phyloP scores from a whole-genome alignment of 2,113 vertebrate genomes.

The Desmodus rotundus region DNA sequence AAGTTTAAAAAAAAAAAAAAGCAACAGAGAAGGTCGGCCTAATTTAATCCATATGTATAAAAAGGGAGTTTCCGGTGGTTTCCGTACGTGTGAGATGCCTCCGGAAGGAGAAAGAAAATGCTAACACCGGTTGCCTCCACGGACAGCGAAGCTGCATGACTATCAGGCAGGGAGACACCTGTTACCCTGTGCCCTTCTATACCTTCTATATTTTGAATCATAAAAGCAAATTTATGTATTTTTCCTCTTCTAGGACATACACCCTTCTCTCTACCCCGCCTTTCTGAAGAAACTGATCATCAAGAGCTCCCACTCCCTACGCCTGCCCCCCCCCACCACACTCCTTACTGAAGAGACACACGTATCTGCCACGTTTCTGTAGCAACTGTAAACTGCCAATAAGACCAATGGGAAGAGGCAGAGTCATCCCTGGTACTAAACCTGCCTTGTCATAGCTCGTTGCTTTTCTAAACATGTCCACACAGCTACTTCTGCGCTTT shows the following conservation, averaged over 20 bases:
- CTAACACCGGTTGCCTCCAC: neutral
- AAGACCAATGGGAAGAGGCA: neutral
- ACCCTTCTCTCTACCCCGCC: neutral
- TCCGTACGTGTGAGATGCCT: neutral
- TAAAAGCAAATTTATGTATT: neutral
- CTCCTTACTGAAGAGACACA: neutral
- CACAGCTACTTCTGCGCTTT: neutral
- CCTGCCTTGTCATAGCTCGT: neutral
- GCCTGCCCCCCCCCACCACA: neutral
- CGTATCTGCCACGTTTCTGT: neutral
- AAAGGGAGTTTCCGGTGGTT: neutral
- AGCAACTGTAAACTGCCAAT: neutral
- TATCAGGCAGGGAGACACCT: neutral
- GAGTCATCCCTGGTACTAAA: neutral
- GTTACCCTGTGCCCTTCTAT: neutral
- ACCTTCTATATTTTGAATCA: neutral
- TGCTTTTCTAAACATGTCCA: neutral
- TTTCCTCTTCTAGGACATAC: constrained; percentile 31
- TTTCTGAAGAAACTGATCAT: neutral
- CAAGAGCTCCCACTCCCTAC: neutral
- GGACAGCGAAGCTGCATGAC: neutral
- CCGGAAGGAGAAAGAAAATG: neutral
- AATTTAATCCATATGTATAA: neutral
- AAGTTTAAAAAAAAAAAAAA: neutral
- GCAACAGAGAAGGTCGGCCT: neutral